Evolutionary conservation across 2,797 vertebrate genomes (phyloP).

Genomic region (Xiphorhynchus erythropygius): DNA sequence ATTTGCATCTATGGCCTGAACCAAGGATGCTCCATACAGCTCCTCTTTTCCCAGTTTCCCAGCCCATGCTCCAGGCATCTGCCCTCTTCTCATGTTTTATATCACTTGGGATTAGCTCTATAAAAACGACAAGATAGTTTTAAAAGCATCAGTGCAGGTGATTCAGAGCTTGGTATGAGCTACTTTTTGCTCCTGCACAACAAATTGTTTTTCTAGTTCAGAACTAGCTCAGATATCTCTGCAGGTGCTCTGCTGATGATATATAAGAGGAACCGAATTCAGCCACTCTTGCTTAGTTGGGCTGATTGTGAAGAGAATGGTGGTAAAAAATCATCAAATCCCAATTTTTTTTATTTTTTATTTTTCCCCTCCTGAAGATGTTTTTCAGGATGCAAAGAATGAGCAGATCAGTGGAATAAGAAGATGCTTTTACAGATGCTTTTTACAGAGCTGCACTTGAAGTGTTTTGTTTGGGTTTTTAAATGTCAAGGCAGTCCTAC

Average conservation of each 20-base stretch:
- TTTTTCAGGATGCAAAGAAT: background rate
- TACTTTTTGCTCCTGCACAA: background rate
- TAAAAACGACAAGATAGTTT: background rate
- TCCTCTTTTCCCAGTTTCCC: background rate
- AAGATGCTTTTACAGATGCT: background rate
- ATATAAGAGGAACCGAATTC: background rate
- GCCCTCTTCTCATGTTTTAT: background rate
- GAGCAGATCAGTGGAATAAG: background rate
- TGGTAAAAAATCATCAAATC: background rate
- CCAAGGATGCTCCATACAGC: background rate
- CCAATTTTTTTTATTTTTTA: background rate
- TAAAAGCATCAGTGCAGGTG: background rate
- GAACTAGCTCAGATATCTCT: background rate
- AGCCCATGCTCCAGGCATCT: background rate
- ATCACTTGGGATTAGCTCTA: background rate
- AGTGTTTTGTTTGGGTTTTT: slow-evolving; percentile 61
- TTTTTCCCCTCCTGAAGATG: background rate
- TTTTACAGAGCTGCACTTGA: background rate
- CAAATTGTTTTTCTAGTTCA: background rate
- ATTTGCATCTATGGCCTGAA: background rate
- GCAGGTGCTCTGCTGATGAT: background rate
- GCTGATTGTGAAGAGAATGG: background rate
- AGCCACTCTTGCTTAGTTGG: background rate
- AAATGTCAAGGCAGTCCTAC: slow-evolving; percentile 52
- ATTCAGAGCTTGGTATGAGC: background rate